phyloP scores from a whole-genome alignment of 2,113 vertebrate species.

The Anser cygnoides region DNA sequence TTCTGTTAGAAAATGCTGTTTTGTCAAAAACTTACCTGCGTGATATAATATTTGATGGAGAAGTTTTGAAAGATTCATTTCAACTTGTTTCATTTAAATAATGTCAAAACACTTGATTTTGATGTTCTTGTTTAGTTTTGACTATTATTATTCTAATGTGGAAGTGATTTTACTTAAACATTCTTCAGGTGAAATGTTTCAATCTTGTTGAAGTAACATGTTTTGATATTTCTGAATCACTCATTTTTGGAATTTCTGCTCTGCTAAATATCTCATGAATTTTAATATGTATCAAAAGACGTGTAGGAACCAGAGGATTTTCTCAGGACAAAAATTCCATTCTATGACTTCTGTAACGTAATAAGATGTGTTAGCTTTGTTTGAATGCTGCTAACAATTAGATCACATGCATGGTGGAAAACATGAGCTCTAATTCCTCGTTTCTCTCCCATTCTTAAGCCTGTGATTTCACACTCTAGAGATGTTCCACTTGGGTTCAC shows the following conservation, averaged over 20 bases:
- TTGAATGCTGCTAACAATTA: background rate
- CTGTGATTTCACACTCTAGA: fast-evolving
- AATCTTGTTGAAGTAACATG: background rate
- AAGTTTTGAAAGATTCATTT: conserved; percentile 15
- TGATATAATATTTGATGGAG: conserved; percentile 45
- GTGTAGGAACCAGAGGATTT: background rate
- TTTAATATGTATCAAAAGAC: background rate
- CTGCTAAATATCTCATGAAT: background rate
- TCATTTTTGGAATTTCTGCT: background rate
- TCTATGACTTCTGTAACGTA: background rate
- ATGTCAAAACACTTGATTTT: conserved; percentile 58
- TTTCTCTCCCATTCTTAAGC: background rate
- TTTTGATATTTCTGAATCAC: conserved; percentile 23
- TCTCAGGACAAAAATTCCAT: background rate
- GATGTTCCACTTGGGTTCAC: background rate
- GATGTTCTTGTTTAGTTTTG: conserved; percentile 61
- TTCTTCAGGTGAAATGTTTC: conserved; percentile 29
- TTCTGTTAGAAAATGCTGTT: background rate
- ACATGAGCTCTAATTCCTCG: fast-evolving
- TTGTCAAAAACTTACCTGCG: background rate
- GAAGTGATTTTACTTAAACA: conserved; percentile 18
- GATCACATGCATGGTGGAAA: fast-evolving
- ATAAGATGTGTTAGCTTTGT: background rate
- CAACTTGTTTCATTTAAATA: conserved; percentile 23
- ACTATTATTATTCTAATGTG: conserved; percentile 26